Evolutionary conservation across 2,888 invertebrate genomes (phyloP).

Genomic region (Ditula angustiorana): DNA sequence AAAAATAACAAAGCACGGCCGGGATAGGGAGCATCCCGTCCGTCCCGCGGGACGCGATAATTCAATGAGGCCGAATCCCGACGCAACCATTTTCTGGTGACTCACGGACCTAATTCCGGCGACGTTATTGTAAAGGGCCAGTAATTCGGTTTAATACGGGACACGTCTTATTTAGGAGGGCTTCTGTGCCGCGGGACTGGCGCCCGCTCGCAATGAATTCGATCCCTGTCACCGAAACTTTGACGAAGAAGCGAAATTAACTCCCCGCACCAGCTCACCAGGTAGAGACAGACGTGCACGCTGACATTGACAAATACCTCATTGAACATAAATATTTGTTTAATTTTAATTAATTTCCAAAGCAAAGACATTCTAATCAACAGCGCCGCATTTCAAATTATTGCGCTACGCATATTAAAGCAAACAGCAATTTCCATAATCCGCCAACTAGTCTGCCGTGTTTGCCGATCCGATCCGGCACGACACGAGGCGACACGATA

Average conservation of each 20-base stretch:
- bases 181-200: background rate
- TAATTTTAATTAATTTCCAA: slow-evolving; percentile 33
- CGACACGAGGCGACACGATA: slow-evolving; percentile 11
- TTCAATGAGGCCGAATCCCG: slow-evolving; percentile 25
- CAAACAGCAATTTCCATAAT: slow-evolving; percentile 37
- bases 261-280: background rate
- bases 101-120: slow-evolving; percentile 25
- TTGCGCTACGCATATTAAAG: slow-evolving; percentile 35
- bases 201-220: background rate
- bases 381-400: slow-evolving; percentile 26
- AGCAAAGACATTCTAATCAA: slow-evolving; percentile 36
- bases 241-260: background rate
- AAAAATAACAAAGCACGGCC: slow-evolving; percentile 36
- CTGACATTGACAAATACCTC: background rate
- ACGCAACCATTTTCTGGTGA: slow-evolving; percentile 31
- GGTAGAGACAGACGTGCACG: background rate
- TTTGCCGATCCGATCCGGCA: slow-evolving; percentile 19
- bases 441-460: slow-evolving; percentile 22
- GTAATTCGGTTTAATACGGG: slow-evolving; percentile 33
- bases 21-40: background rate
- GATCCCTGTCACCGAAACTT: background rate
- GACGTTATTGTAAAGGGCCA: slow-evolving; percentile 32
- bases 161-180: slow-evolving; percentile 20
- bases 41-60: slow-evolving; percentile 17
- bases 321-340: slow-evolving; percentile 23